These are phyloP conservation scores for Volucella zonaria DNA, from an alignment of 2,888 invertebrate genomes.

Conservation along the genomic window DNA sequence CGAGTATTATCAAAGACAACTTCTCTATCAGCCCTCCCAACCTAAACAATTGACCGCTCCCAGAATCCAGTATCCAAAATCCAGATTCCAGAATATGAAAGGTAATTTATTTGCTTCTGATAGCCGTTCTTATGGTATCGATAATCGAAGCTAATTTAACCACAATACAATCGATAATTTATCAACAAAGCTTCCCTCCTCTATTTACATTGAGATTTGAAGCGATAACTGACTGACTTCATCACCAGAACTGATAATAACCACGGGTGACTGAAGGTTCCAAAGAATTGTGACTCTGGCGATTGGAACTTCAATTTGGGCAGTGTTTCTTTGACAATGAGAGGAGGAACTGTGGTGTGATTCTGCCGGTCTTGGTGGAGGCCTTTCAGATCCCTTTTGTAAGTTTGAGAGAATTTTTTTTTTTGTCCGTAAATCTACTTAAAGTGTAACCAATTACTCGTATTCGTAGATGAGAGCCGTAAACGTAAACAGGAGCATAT, in stretches of 20 bases:
- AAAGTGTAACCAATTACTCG: not conserved
- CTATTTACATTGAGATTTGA: conserved; percentile 3
- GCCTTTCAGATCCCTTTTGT: too few relatives aligned
- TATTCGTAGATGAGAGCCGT: not conserved
- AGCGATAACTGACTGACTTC: conserved; percentile 6
- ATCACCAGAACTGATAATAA: not conserved
- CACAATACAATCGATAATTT: conserved; percentile 63
- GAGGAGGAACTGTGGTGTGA: too few relatives aligned
- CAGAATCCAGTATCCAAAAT: conserved; percentile 1
- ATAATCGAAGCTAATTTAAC: conserved; percentile 57
- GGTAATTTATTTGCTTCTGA: conserved; percentile 56
- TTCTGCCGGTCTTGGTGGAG: too few relatives aligned
- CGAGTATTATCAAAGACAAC: conserved; percentile 12
- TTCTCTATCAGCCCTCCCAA: not conserved
- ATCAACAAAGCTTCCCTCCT: conserved; percentile 38
- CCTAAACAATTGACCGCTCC: conserved; percentile 23
- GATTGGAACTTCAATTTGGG: not conserved
- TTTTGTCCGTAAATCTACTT: conserved; percentile 13
- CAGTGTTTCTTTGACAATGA: conserved; percentile 1
- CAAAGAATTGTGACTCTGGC: conserved; percentile 10
- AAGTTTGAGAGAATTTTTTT: not conserved
- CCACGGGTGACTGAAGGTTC: not conserved
- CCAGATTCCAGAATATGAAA: not conserved
- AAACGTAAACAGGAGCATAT: not conserved
- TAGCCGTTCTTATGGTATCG: conserved; percentile 55